Percentiles rank a stretch among this genome's conserved stretches.
These are phyloP conservation scores for Falco novaeseelandiae DNA, from an alignment of 2,797 vertebrate species.

Conservation along the genomic window DNA sequence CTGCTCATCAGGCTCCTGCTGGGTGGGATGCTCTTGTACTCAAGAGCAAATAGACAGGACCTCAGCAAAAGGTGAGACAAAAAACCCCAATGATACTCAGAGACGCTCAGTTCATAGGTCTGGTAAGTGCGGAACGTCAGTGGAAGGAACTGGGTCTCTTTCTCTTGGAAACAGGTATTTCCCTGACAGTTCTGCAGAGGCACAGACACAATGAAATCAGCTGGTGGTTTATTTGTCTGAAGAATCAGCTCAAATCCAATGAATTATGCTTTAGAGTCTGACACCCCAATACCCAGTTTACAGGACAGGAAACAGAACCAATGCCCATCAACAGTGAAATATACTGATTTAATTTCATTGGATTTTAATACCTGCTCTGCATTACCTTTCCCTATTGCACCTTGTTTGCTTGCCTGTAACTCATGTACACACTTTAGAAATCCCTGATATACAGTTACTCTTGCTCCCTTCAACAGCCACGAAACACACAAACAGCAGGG, in stretches of 20 bases:
- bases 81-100: background rate
- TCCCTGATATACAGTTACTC: background rate
- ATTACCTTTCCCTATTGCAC: background rate
- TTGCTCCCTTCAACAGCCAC: background rate
- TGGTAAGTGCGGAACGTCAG: background rate
- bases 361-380: background rate
- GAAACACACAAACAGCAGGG: background rate
- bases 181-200: constrained; percentile 19
- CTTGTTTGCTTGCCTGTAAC: background rate
- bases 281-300: background rate
- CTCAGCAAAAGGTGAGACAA: background rate
- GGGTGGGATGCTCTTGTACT: background rate
- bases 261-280: background rate
- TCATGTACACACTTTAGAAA: background rate
- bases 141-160: background rate
- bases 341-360: background rate
- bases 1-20: background rate
- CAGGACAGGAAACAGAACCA: background rate
- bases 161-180: background rate
- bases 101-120: background rate
- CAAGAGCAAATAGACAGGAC: background rate
- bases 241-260: background rate
- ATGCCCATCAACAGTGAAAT: background rate
- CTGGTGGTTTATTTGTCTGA: background rate
- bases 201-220: background rate